Evolutionary conservation across 2,113 vertebrate species (phyloP), one percentile per base, ranked within the genome.

Genomic region (Ardeotis arabs): DNA sequence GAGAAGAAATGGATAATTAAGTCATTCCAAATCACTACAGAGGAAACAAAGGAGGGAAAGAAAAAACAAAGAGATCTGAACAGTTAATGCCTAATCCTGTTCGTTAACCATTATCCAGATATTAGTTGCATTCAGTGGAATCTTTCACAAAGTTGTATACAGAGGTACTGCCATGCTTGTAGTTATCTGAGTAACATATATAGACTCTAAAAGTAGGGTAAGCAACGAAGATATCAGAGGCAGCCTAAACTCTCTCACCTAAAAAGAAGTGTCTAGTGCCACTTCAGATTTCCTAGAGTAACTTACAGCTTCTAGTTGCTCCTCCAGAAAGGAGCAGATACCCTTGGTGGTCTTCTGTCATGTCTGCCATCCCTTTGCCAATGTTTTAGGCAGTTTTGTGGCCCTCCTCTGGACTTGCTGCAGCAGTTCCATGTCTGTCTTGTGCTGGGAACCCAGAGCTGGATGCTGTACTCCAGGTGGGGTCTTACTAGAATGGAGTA

Each of bases 381-480:
- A 28, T 18, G 4, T 55, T 77, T 84, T 45, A 83, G 15, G 31
- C 5, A 50, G 12, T 55, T 69, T n/a, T 0, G 0, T 52, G 29
- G 12, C 17, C 17, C 12, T 82, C 15, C 9, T 56, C 29, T 68
- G n/a, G 37, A 63, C 18, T 1, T 4, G 2, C 13, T n/a, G 2
- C 23, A 82, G 27, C 3, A 73, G 14, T 1, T 52, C 29, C 4
- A 29, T 59, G 44, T 45, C 31, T 49, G 23, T 68, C 24, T 47
- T 66, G 17, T 52, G 9, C 11, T 69, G 79, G 14, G 4, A 4
- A n/a, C 21, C 12, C 63, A 53, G 12, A 72, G 4, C 0, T 64
- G 28, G 33, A 44, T 2, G 1, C 3, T 28, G 14, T 44, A 41
- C 3, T 37, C 19, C 14, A n/a, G 14, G 8, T 59, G 3, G 5